A percentile compares a stretch with the other conserved stretches of the same genome.
Evolutionary conservation across 92 coral and sea anemone species (phyloP).

Genomic region (Paragorgia papillata): DNA sequence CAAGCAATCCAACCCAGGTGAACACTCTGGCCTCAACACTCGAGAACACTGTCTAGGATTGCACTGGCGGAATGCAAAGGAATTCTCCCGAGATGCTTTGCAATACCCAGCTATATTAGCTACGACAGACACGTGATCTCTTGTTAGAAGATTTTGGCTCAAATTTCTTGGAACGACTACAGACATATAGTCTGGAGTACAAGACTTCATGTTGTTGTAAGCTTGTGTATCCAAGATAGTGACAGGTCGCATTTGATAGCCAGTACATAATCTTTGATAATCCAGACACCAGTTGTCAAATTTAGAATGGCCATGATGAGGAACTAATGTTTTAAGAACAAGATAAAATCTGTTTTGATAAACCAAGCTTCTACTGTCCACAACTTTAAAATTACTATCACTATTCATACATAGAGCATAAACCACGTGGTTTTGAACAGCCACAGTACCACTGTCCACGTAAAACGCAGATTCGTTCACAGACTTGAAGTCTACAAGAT

Average conservation of each 20-base stretch:
- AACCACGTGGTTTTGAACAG: constrained; percentile 33
- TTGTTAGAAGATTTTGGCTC: neutral
- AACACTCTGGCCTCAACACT: constrained; percentile 35
- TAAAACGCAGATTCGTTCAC: constrained; percentile 17
- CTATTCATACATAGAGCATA: constrained; percentile 59
- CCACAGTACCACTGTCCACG: constrained; percentile 23
- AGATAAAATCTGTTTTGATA: constrained; percentile 42
- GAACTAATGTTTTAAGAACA: constrained; percentile 49
- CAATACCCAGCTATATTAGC: constrained; percentile 53
- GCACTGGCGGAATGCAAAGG: constrained; percentile 55
- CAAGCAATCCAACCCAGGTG: constrained; percentile 48
- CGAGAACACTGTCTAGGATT: constrained; percentile 33
- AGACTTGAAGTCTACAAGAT: constrained; percentile 29
- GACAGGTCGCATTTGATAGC: constrained; percentile 50
- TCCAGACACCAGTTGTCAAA: constrained; percentile 64
- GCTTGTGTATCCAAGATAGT: neutral
- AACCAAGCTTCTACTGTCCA: constrained; percentile 41
- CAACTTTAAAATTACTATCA: constrained; percentile 56
- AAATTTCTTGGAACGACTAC: neutral
- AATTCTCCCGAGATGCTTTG: constrained; percentile 52
- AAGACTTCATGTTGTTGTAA: neutral
- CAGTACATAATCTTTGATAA: constrained; percentile 54
- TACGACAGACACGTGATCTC: constrained; percentile 13
- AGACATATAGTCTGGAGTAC: constrained; percentile 5
- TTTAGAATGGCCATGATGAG: constrained; percentile 41